These are phyloP conservation scores for Meteorus sp. DNA, from an alignment of 1,140 invertebrate genomes.

Conservation along the genomic window DNA sequence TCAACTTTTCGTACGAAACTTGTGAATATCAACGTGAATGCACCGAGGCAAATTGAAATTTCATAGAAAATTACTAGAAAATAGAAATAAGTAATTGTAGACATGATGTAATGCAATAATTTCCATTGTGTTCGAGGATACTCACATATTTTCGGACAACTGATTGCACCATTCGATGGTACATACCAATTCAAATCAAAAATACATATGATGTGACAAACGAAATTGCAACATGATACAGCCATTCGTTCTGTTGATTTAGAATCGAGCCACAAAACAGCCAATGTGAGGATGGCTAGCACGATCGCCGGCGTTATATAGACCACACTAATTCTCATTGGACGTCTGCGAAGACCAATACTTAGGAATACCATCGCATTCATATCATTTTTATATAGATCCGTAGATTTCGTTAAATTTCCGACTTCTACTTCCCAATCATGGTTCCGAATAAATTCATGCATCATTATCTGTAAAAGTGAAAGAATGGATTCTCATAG, in stretches of 20 bases:
- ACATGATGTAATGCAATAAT: neutral
- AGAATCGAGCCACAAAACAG: slow-evolving; percentile 53
- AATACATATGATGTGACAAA: slow-evolving; percentile 56
- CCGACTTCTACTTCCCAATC: slow-evolving; percentile 30
- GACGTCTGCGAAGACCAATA: slow-evolving; percentile 54
- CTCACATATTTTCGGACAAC: slow-evolving; percentile 45
- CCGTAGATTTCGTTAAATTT: slow-evolving; percentile 20
- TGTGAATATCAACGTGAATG: slow-evolving; percentile 53
- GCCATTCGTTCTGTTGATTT: slow-evolving; percentile 50
- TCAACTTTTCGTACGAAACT: slow-evolving; percentile 48
- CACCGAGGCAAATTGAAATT: slow-evolving; percentile 54
- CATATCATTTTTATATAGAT: slow-evolving; percentile 52
- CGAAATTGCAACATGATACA: slow-evolving; percentile 53
- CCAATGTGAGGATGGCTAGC: slow-evolving; percentile 55
- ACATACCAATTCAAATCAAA: slow-evolving; percentile 52
- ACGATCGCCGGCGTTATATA: slow-evolving; percentile 57
- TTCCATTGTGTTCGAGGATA: slow-evolving; percentile 8
- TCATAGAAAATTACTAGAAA: slow-evolving; percentile 57
- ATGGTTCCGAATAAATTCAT: slow-evolving; percentile 20
- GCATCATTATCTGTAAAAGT: slow-evolving; percentile 26
- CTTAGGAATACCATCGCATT: slow-evolving; percentile 54
- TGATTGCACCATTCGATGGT: slow-evolving; percentile 49
- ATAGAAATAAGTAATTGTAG: slow-evolving; percentile 13
- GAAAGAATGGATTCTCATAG: slow-evolving; percentile 9
- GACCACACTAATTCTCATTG: slow-evolving; percentile 42